Base-by-base conservation (phyloP, 2,888 invertebrate species). In the Patella caerulea region DNA sequence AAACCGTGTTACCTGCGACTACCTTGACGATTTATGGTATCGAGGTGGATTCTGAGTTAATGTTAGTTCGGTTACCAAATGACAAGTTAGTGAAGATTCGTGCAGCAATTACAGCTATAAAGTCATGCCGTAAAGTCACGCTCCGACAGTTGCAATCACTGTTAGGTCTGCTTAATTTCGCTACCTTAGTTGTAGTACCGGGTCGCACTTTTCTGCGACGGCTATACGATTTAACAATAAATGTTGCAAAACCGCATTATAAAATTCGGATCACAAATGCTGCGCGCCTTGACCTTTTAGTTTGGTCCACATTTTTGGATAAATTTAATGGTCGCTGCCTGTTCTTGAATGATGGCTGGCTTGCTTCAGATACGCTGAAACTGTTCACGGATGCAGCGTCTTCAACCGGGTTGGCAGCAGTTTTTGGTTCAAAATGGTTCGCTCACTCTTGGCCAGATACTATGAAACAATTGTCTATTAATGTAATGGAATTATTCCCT, bases 351-450 rank as follows among this genome's bases (percentile, higher is more conserved):
- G 72, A 72, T 4, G 12, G n/a, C 11, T 72, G 72, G 72, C 15
- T 72, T 24, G n/a, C 29, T 24, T 72, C 72, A 12, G n/a, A 11
- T 14, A 56, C 19, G 17, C 56, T 74, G 11, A 19, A 17, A 17
- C 56, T 74, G 9, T 74, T 29, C 65, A 56, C 74, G 12, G 74
- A 74, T 24, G 55, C 74, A 19, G 54, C 74, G 19, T n/a, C 55
- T 19, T 17, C 55, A 9, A n/a, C 17, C 5, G 59, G 74, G n/a
- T 74, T 56, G 34, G 74, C 55, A 14, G 74, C 74, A 59, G 74
- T 74, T 5, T 56, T 65, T 12, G 74, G 74, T 12, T 19, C n/a
- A 15, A 19, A 19, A 14, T 74, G 74, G 74, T 65, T 74, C 56
- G 55, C n/a, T 19, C 24, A 59, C 7, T 24, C 55, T 7, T 74